phyloP scores from a whole-genome alignment of 2,113 vertebrate species.

The Rynchops niger region DNA sequence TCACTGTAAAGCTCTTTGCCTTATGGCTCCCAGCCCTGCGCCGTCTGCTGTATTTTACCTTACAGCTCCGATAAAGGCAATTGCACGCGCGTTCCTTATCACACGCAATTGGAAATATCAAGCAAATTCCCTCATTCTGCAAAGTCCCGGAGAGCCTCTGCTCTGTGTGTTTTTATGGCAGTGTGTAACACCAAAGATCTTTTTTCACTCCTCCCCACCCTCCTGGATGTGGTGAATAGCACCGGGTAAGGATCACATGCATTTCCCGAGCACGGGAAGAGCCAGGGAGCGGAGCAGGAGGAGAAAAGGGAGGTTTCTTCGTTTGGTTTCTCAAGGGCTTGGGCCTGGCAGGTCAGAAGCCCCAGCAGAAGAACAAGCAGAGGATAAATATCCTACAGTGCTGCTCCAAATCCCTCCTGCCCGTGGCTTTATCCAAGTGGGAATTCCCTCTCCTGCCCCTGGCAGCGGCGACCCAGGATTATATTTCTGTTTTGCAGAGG shows the following conservation, averaged over 20 bases:
- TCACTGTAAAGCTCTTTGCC: background rate
- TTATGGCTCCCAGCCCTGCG: background rate
- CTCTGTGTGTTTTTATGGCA: background rate
- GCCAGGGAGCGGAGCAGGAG: background rate
- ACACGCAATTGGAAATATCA: background rate
- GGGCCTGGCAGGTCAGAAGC: background rate
- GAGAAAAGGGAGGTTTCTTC: background rate
- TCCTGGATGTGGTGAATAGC: background rate
- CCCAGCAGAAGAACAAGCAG: background rate
- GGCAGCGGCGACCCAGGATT: rapidly evolving
- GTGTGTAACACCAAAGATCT: background rate
- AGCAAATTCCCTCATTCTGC: background rate
- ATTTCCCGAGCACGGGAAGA: background rate
- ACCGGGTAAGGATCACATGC: background rate
- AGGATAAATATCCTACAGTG: rapidly evolving
- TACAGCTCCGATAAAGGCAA: background rate
- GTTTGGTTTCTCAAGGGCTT: background rate
- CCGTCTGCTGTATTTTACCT: background rate
- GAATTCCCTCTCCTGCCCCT: background rate
- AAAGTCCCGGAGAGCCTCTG: background rate
- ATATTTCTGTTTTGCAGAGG: background rate
- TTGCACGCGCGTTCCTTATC: background rate
- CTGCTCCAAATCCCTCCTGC: background rate
- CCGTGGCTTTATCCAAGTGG: rapidly evolving
- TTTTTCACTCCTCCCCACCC: background rate